Evolutionary conservation across 1,140 invertebrate species (phyloP), one percentile per base, ranked within the genome.

Genomic region (Drosophila lacertosa): DNA sequence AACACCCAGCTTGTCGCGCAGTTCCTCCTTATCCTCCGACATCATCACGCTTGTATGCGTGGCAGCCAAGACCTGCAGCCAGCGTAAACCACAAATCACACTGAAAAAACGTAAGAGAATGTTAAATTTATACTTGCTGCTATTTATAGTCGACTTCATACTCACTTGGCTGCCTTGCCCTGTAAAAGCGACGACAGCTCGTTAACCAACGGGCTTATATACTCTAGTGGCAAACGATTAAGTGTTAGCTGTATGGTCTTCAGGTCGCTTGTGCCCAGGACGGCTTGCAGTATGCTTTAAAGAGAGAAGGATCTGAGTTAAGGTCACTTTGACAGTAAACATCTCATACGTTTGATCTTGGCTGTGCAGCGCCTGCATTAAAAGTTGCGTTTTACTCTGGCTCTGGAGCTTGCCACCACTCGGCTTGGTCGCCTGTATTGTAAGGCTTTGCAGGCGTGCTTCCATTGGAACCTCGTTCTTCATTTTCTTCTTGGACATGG

Each of bases 291-390:
- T 60, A 95, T 93, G 24, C 89, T 90, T 9, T 15, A 51, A 59
- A 45, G 20, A 54, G 1, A 9, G 15, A 9, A 6, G 6, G 26
- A n/a, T 29, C 2, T 40, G 5, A 18, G 20, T 33, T 15, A 5
- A 29, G 6, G 26, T 29, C 6, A 29, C 1, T 0, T 29, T 7
- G 26, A 7, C n/a, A 7, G 6, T 29, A 9, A 29, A 29, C 0
- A 1, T 4, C 9, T 60, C 91, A 81, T 76, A 93, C 93, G 88
- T 92, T 75, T 93, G 93, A 83, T 97, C 95, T 81, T 95, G 95
- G 74, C 95, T 96, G 69, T 95, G 95, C 33, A 97, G 91, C 0
- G 95, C 95, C 92, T 97, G 95, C 48, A 96, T 92, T 1, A 97
- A 83, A 20, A 97, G 91, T 67, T 96, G 95, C 0, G 94, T 94